Conservation (phyloP, 2,113 vertebrate species). For the Cinclus mexicanus region DNA sequence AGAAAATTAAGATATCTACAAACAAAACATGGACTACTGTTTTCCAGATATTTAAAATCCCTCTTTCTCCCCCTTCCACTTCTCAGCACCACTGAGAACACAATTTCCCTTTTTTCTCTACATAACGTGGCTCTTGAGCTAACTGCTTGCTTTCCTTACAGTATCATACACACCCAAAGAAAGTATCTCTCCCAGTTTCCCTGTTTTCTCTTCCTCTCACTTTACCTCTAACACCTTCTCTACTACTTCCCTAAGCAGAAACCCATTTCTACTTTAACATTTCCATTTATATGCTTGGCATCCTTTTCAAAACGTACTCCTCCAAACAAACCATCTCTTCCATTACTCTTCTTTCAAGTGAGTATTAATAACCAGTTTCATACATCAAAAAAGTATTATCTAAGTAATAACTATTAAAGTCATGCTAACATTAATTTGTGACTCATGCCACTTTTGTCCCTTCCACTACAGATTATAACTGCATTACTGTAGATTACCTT, state of each 20-base stretch:
- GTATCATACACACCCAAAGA: background rate
- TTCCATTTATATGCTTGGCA: background rate
- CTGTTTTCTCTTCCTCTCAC: background rate
- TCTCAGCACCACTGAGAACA: background rate
- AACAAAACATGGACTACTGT: background rate
- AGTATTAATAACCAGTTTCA: background rate
- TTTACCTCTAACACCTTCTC: background rate
- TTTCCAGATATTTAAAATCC: background rate
- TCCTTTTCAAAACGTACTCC: background rate
- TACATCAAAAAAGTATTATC: background rate
- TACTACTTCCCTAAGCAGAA: background rate
- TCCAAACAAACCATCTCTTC: background rate
- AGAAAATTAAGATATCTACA: background rate
- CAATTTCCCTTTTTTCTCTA: background rate
- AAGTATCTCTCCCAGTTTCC: background rate
- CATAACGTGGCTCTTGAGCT: background rate
- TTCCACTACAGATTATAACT: background rate
- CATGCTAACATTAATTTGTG: background rate
- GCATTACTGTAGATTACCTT: slow-evolving; percentile 79
- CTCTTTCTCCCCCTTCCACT: background rate
- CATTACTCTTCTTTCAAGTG: background rate
- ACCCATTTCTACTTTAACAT: background rate
- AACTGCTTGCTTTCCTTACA: background rate
- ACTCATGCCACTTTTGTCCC: background rate
- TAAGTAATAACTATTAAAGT: background rate